Base-by-base conservation (phyloP, 1,140 invertebrate genomes). In the Papilio aristodemus region DNA sequence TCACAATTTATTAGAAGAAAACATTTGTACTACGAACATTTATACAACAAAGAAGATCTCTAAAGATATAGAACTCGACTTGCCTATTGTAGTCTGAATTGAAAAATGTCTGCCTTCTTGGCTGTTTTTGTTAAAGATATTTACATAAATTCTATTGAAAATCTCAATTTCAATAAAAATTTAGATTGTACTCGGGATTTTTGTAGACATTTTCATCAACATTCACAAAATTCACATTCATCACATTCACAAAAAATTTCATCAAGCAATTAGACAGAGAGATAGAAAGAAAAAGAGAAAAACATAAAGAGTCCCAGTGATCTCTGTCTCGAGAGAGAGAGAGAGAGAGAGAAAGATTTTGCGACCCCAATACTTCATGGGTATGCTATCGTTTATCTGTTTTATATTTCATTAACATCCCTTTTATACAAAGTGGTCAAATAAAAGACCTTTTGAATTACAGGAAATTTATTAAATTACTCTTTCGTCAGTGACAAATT, bases 61-160 rank as follows among this genome's bases (percentile, higher is more conserved):
- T 54, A 25, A 54, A 25, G 46, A 54, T 54, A 54, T 22, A 22
- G 10, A 54, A 54, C 17, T 22, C 43, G 43, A 46, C 46, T 54
- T 25, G 46, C 19, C 46, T 54, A 54, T 54, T 54, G 46, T 54
- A 11, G 46, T 22, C 46, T 54, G 22, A 54, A 54, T 54, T 54
- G 46, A 54, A 54, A 54, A 54, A 54, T 54, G 46, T 54, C 46
- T 25, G 46, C 19, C 46, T 54, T 54, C 46, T 54, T 54, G 46
- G 17, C 46, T 54, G 17, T 54, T 54, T 54, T 54, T 54, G 46
- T 54, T 22, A 19, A 22, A 25, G 46, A 22, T 54, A 25, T 54
- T 54, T 54, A 54, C 46, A 54, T 54, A 54, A 54, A 54, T 54
- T 54, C 46, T 54, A 22, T 54, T 22, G 46, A 54, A 54, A 19